Base-by-base conservation (phyloP, 2,797 vertebrate genomes). In the Valencia hispanica region DNA sequence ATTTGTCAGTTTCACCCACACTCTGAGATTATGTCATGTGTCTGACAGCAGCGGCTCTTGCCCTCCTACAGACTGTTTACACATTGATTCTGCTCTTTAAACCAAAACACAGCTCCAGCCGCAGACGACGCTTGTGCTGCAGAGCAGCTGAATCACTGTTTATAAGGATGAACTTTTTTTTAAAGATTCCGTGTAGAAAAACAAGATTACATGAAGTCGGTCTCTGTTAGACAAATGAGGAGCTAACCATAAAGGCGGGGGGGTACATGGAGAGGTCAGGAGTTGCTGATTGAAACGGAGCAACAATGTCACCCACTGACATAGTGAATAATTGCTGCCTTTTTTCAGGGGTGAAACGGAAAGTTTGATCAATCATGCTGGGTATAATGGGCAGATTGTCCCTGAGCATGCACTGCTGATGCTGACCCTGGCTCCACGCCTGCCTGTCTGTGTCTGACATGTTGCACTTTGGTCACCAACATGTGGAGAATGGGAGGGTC, bases 401-500 rank as follows among this genome's bases (percentile, higher is more conserved):
- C 72, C 36, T 22, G 79, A 80, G 61, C 0, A 59, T 76, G 73
- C 74, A 11, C 65, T 41, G 73, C 78, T 48, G 86, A 81, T 63
- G 68, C 76, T 76, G 61, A 77, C 73, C 61, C 72, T 36, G 9
- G 77, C 84, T 81, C 77, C 72, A 79, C 41, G 79, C 77, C 79
- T 73, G 86, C 70, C 74, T 69, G 76, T 50, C 83, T 73, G 43
- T 30, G 39, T 75, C 85, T 90, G 82, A 88, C 82, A 87, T 92
- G 89, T 88, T 86, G 83, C 88, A 79, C 77, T 45, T 74, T 72
- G 87, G 87, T 90, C 88, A 90, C 76, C 90, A 87, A 84, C 92
- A 90, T 92, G 90, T 87, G 91, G 83, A 93, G 87, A 93, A 94
- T 92, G 83, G 87, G 83, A 84, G 87, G 85, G 89, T 92, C 93